Conservation (phyloP, 1,140 invertebrate species). For the Proctacanthus coquilletti region DNA sequence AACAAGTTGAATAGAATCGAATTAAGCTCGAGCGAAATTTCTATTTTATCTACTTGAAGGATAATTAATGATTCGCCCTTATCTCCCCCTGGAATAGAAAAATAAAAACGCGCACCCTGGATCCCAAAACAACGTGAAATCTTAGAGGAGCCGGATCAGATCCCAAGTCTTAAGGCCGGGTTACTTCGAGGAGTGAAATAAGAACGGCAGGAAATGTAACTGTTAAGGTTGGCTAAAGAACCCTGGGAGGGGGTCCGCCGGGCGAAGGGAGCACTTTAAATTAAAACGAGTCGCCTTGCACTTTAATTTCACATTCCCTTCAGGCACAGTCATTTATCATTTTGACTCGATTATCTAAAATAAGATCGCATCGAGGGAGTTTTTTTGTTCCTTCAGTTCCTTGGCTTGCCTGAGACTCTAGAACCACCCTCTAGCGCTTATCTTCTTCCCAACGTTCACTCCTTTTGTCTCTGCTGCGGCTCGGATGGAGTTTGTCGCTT, state of each 20-base stretch:
- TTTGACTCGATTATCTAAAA: slow-evolving; percentile 1
- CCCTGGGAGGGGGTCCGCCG: not conserved
- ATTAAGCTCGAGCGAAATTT: too few relatives aligned
- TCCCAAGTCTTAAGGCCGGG: not conserved
- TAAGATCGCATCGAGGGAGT: slow-evolving; percentile 1
- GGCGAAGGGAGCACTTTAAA: not conserved
- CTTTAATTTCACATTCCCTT: slow-evolving; percentile 1
- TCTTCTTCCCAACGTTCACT: too few relatives aligned
- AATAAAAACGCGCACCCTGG: not conserved
- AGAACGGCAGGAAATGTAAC: not conserved
- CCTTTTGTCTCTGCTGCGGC: too few relatives aligned
- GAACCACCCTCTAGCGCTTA: too few relatives aligned
- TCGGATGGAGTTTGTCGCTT: too few relatives aligned
- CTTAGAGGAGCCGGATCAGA: not conserved
- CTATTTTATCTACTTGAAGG: too few relatives aligned
- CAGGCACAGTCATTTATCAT: slow-evolving; percentile 1
- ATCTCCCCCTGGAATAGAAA: not conserved
- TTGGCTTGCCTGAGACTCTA: too few relatives aligned
- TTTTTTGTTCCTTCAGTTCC: too few relatives aligned
- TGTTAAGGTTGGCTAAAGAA: too few relatives aligned
- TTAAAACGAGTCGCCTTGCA: not conserved
- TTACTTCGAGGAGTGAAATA: not conserved
- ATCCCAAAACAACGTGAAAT: not conserved
- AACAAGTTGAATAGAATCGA: too few relatives aligned
- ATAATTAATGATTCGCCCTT: not conserved